A percentile compares a stretch with the other conserved stretches of the same genome.
These are phyloP conservation scores for Scaptomyza hsui DNA, from an alignment of 1,140 invertebrate genomes.

Conservation along the genomic window DNA sequence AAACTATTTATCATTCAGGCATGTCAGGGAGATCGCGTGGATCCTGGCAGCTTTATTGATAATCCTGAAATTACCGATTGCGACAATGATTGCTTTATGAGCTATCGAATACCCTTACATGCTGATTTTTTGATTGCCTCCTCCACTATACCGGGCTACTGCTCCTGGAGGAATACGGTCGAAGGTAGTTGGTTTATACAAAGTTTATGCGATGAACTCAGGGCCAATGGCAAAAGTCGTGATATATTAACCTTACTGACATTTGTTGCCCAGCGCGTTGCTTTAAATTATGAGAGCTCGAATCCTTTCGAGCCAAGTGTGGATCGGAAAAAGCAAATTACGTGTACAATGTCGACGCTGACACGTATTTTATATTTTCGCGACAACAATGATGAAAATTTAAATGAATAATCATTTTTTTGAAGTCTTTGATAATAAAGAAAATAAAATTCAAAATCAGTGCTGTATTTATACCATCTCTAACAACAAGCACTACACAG, in stretches of 20 bases:
- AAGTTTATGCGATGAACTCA: conserved; percentile 91
- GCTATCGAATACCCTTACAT: conserved; percentile 93
- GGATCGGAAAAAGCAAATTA: conserved; percentile 96
- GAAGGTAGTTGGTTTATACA: conserved; percentile 98
- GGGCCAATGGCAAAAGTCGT: conserved; percentile 87
- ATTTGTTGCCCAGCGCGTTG: conserved; percentile 93
- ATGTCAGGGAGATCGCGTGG: conserved; percentile 93
- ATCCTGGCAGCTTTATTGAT: conserved; percentile 87
- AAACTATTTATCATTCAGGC: conserved; percentile 96
- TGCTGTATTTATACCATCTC: not conserved
- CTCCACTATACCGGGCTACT: conserved; percentile 95
- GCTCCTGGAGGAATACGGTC: conserved; percentile 96
- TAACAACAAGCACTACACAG: not conserved
- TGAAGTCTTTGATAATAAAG: not conserved
- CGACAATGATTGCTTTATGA: conserved; percentile 86
- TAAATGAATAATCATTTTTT: too few relatives aligned
- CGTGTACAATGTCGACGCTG: conserved; percentile 95
- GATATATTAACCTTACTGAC: conserved; percentile 95
- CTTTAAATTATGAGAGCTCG: conserved; percentile 94
- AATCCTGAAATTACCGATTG: conserved; percentile 85
- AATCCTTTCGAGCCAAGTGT: conserved; percentile 73
- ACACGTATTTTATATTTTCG: conserved; percentile 91
- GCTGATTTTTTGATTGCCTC: conserved; percentile 97
- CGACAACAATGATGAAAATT: conserved; percentile 68
- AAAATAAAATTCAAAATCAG: not conserved